Base-by-base conservation (phyloP, 2,113 vertebrate genomes). In the Terrapene triunguis region DNA sequence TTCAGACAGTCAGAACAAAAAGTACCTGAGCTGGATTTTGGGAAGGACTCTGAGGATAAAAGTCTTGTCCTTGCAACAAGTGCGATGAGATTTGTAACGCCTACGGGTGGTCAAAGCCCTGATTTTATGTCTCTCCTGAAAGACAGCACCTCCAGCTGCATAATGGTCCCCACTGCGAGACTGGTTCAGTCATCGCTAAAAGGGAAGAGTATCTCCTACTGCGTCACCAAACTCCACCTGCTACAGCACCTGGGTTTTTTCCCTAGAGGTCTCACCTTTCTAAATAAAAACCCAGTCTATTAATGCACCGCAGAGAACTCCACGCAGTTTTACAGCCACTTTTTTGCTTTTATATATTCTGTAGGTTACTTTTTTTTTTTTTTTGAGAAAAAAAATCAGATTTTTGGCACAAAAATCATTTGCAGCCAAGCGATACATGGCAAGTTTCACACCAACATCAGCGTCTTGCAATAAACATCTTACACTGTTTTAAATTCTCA, bases 101-200 rank as follows among this genome's bases (percentile, higher is more conserved):
- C 95, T 94, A 94, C 87, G 94, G 85, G 93, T 97, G 96, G 85
- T 62, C 94, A 93, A 94, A 81, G 81, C 90, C 93, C 94, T 88
- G 94, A 96, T 93, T 97, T 95, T 91, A 81, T 85, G 79, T 57
- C 53, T 97, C 90, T 97, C 81, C 95, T 95, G 87, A 97, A 96
- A 92, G 95, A 92, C 35, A 14, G 94, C 93, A 97, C 89, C 95
- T 93, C 83, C 87, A 94, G 93, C 93, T 88, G 92, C 0, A 1
- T 47, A 7, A 85, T 53, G 74, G 76, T 93, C 89, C 92, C 89
- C 16, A 8, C 89, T 3, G 92, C 90, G 90, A 95, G 94, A 96
- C 85, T 91, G 95, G 94, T 35, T 87, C 94, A 87, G 92, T 25
- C 94, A 92, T 84, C 57, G 69, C 89, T 96, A 81, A 96, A 93